Base-by-base conservation (phyloP, 2,888 invertebrate genomes). In the Psylliodes chrysocephalus region DNA sequence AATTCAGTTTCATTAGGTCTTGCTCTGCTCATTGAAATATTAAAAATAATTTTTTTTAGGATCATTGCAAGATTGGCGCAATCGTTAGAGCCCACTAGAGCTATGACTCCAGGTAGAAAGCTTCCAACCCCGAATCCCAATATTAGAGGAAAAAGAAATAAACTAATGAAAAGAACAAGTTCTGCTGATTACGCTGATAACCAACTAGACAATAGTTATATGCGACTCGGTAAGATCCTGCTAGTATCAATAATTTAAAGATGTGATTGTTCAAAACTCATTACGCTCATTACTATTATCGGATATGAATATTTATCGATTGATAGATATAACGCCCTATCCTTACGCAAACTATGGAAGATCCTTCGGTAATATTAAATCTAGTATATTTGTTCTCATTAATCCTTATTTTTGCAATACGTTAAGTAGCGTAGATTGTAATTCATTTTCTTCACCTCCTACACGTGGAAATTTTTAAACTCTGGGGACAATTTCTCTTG, bases 121-220 rank as follows among this genome's bases (percentile, higher is more conserved):
- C 80, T 85, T 73, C 86, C 86, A 70, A 80, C 79, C 69, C 82
- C 82, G 3, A 81, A 81, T 68, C 70, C 77, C 46, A 79, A 80
- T 70, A 72, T 74, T 73, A 82, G 79, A 73, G 74, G 75, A 35
- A 77, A 75, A 60, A 76, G 79, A 51, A 79, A 78, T 53, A 77
- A 74, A 64, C 68, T 78, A 47, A 75, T 83, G 71, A 82, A 80
- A 66, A 74, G 82, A 61, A 82, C 82, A 19, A 81, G 76, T 61
- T 83, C 82, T 4, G 82, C 81, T 5, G 59, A 82, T 61, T 81
- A 82, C 66, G 75, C 78, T 25, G 81, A 82, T 49, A 75, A 75
- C 55, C 75, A 76, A 38, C 68, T 69, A 44, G 78, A 79, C 63
- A 79, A 79, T 66, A 80, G 79, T 70, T 84, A 82, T 67, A 73